Base-by-base conservation (phyloP, 2,797 vertebrate genomes). In the Chloroceryle amazona region DNA sequence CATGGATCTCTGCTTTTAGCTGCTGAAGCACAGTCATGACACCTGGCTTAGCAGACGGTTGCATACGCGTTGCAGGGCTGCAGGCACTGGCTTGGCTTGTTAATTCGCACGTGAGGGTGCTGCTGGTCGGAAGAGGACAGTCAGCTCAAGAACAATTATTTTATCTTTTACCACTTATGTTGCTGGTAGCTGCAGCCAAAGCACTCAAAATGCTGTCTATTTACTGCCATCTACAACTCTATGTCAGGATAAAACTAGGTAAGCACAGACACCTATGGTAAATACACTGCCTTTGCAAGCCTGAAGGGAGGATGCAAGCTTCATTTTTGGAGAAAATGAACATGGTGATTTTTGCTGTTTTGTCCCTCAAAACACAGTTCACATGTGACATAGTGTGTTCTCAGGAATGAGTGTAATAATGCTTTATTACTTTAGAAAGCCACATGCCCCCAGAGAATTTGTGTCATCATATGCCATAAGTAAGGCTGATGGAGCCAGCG, bases 371-470 rank as follows among this genome's bases (percentile, higher is more conserved):
- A 71, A 95, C 60, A 91, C 13, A 44, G 93, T 47, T 86, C 86
- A 4, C 78, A 74, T 0, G 1, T 13, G 31, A 86, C 91, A 91
- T 29, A 58, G 37, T 12, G 16, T 3, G 1, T 41, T 68, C 72
- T 84, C 44, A 73, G 82, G 71, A 93, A 90, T 5, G 29, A 91
- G 41, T 28, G 22, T 81, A 92, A 86, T 13, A 41, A 73, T 87
- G 58, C 81, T 94, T 97, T 96, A 93, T 92, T 94, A 92, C 87
- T 54, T 74, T 76, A 94, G 78, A 97, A 97, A 96, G 89, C 71
- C 90, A 80, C 57, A 10, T 20, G 33, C 51, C 92, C 90, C 81
- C 16, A 76, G 92, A 91, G 95, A 85, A 93, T 85, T 22, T 75
- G 6, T 37, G 88, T 93, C 93, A 88, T 51, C 93, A 46, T n/a